Conservation (phyloP, 92 coral and sea anemone species). For the Hydrozoanthus gracilis region DNA sequence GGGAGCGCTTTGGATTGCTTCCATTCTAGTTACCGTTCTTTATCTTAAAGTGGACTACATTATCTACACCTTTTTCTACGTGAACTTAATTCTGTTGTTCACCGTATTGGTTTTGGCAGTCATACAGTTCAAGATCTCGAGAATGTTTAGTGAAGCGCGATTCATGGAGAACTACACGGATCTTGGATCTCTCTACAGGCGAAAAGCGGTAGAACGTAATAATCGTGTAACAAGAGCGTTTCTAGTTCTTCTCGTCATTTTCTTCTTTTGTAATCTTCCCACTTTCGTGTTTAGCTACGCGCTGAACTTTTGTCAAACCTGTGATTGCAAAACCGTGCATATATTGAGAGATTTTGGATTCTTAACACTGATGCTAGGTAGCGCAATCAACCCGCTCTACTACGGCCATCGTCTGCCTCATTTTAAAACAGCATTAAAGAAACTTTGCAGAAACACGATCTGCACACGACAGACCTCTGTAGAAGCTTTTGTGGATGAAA, state of each 20-base stretch:
- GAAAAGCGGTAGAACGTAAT: slow-evolving; percentile 57
- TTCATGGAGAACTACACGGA: neutral
- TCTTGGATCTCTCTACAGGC: slow-evolving; percentile 5
- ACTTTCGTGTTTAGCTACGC: slow-evolving; percentile 69
- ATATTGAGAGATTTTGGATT: slow-evolving; percentile 76
- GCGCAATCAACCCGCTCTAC: slow-evolving; percentile 76
- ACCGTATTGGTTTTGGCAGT: slow-evolving; percentile 61
- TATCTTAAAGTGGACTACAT: slow-evolving; percentile 80
- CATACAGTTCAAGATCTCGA: slow-evolving; percentile 62
- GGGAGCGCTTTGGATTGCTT: slow-evolving; percentile 63
- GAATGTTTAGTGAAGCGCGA: slow-evolving; percentile 41
- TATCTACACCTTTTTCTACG: slow-evolving; percentile 72
- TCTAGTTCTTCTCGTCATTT: slow-evolving; percentile 59
- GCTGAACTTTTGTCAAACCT: slow-evolving; percentile 69
- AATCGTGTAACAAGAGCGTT: slow-evolving; percentile 67
- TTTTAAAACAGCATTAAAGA: slow-evolving; percentile 68
- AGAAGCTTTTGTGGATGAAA: neutral
- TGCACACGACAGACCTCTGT: neutral
- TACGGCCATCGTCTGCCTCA: slow-evolving; percentile 76
- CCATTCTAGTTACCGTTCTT: slow-evolving; percentile 61
- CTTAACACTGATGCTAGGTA: slow-evolving; percentile 67
- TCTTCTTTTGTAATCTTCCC: slow-evolving; percentile 70
- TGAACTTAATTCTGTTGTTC: slow-evolving; percentile 67
- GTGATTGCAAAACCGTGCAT: slow-evolving; percentile 65
- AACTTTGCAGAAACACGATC: neutral